Percentiles rank a stretch among this genome's conserved stretches.
These are phyloP conservation scores for Paracyclopina nana DNA, from an alignment of 1,140 invertebrate genomes.

Conservation along the genomic window DNA sequence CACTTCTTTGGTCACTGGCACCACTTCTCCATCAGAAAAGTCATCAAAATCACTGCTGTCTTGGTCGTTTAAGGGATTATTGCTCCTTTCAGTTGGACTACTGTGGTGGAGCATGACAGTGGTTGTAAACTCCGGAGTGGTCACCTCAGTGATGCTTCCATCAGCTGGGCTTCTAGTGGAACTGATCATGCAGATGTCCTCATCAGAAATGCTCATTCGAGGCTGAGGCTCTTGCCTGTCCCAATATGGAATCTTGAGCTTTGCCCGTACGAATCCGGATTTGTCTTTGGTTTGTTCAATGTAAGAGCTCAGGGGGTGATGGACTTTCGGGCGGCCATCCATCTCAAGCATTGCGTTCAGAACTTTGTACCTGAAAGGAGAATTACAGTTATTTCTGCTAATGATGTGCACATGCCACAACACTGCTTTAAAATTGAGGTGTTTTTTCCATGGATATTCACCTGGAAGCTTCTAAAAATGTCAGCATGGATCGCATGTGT, in stretches of 20 bases:
- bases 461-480: slow-evolving; percentile 58
- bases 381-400: too few relatives aligned
- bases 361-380: slow-evolving; percentile 13
- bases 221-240: slow-evolving; percentile 4
- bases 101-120: too few relatives aligned
- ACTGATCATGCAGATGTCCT: too few relatives aligned
- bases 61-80: slow-evolving; percentile 6
- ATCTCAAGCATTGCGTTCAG: not conserved
- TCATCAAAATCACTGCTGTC: slow-evolving; percentile 14
- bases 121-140: not conserved
- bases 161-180: slow-evolving; percentile 2
- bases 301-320: slow-evolving; percentile 11
- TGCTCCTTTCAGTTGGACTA: too few relatives aligned
- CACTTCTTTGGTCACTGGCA: too few relatives aligned
- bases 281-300: slow-evolving; percentile 15
- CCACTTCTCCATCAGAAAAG: slow-evolving; percentile 8
- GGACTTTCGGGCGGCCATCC: slow-evolving; percentile 2
- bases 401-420: too few relatives aligned
- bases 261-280: not conserved
- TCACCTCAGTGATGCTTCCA: not conserved
- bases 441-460: slow-evolving; percentile 1
- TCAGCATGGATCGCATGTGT: slow-evolving; percentile 73
- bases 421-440: too few relatives aligned
- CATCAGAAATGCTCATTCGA: too few relatives aligned
- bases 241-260: slow-evolving; percentile 10